Evolutionary conservation across 1,140 invertebrate species (phyloP).

Genomic region (Platyscapa corneri): DNA sequence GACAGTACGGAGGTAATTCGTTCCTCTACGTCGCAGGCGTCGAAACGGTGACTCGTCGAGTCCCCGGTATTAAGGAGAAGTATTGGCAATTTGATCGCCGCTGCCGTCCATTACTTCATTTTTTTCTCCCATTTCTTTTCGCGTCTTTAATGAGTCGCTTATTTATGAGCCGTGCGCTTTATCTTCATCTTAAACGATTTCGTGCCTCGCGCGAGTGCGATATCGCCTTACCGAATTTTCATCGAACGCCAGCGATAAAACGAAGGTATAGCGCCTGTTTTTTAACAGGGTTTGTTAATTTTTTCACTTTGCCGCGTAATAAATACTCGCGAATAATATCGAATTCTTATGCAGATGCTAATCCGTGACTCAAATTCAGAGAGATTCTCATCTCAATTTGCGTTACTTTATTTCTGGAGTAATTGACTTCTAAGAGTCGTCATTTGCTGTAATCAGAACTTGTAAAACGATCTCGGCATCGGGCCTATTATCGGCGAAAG

Average conservation of each 20-base stretch:
- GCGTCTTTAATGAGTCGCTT: conserved; percentile 38
- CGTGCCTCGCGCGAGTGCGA: conserved; percentile 25
- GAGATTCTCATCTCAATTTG: background rate
- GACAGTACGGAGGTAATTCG: background rate
- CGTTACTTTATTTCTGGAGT: background rate
- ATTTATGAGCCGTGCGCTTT: conserved; percentile 45
- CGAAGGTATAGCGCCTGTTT: background rate
- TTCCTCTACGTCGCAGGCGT: background rate
- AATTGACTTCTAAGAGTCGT: background rate
- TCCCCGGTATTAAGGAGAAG: background rate
- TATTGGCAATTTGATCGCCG: conserved; percentile 43
- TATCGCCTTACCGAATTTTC: conserved; percentile 51
- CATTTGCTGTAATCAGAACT: background rate
- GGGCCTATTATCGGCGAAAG: no score
- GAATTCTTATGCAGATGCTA: background rate
- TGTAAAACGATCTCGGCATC: no score
- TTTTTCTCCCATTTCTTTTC: conserved; percentile 12
- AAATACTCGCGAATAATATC: background rate
- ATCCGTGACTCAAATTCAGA: background rate
- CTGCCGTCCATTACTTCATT: background rate
- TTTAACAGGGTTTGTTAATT: background rate
- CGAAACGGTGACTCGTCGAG: background rate
- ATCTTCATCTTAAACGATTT: conserved; percentile 53
- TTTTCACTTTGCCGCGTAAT: background rate
- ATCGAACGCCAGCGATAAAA: conserved; percentile 26